Evolutionary conservation across 2,888 invertebrate genomes (phyloP).

Genomic region (Cheilosia pagana): DNA sequence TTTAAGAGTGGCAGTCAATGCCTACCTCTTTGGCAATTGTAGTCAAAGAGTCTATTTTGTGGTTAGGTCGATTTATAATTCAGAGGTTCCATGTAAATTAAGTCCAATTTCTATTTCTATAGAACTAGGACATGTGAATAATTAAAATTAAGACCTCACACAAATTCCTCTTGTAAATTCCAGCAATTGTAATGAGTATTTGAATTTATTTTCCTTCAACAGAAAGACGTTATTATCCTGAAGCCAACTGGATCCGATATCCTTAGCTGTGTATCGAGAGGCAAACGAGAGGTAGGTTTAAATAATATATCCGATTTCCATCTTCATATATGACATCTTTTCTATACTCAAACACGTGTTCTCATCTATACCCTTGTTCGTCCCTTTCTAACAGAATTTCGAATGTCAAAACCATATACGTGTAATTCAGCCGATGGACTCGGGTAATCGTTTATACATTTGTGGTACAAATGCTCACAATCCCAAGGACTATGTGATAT

Average conservation of each 20-base stretch:
- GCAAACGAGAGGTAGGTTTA: slow-evolving; percentile 93
- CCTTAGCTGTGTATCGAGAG: slow-evolving; percentile 96
- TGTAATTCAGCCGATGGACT: slow-evolving; percentile 96
- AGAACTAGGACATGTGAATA: no score
- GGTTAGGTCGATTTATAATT: no score
- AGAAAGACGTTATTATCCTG: slow-evolving; percentile 94
- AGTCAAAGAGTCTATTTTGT: no score
- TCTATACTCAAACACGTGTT: slow-evolving; percentile 53
- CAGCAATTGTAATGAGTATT: slow-evolving; percentile 36
- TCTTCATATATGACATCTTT: slow-evolving; percentile 21
- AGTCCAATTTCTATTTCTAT: no score
- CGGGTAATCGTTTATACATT: slow-evolving; percentile 93
- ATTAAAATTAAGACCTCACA: no score
- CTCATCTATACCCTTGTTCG: slow-evolving; percentile 65
- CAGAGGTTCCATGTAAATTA: no score
- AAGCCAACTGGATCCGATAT: slow-evolving; percentile 92
- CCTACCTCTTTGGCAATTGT: no score
- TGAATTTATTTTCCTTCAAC: slow-evolving; percentile 19
- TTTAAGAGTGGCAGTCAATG: no score
- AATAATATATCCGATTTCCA: slow-evolving; percentile 11
- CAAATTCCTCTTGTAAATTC: slow-evolving; percentile 37
- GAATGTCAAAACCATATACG: slow-evolving; percentile 97
- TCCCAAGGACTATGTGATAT: slow-evolving; percentile 97
- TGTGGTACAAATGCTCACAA: slow-evolving; percentile 98
- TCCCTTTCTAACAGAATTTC: slow-evolving; percentile 89